These are phyloP conservation scores for Pseudolaguvia tuberculata DNA, from an alignment of 2,113 vertebrate genomes.

Conservation along the genomic window DNA sequence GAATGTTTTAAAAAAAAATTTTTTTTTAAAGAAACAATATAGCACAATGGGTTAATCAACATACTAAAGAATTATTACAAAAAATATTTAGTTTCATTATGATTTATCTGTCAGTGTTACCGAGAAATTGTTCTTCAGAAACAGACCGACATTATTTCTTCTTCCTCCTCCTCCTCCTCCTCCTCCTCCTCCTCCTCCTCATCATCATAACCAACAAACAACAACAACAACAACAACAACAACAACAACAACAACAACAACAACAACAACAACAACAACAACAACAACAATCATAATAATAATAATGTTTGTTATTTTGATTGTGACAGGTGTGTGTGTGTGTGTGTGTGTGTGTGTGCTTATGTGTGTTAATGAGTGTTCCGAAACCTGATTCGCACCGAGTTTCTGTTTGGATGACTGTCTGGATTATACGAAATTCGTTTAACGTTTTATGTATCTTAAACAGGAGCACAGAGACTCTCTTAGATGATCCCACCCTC, in stretches of 20 bases:
- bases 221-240: neutral
- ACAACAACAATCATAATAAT: neutral
- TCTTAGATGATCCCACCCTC: slow-evolving; percentile 53
- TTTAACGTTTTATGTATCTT: neutral
- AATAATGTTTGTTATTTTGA: neutral
- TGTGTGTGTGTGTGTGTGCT: too few relatives aligned
- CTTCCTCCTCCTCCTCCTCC: too few relatives aligned
- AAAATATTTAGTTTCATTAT: neutral
- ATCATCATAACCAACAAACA: neutral
- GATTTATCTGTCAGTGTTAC: slow-evolving; percentile 41
- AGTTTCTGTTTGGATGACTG: neutral
- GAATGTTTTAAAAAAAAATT: too few relatives aligned
- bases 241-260: neutral
- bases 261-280: neutral
- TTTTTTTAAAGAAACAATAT: neutral
- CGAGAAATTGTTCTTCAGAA: slow-evolving; percentile 46
- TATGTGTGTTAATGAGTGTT: neutral
- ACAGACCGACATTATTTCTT: slow-evolving; percentile 22
- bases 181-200: too few relatives aligned
- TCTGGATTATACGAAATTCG: neutral
- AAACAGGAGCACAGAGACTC: slow-evolving; percentile 27
- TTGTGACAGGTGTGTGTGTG: neutral
- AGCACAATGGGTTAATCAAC: neutral
- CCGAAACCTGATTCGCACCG: neutral
- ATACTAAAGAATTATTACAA: neutral